Conservation (phyloP, 2,113 vertebrate species). For the Xenus cinereus region DNA sequence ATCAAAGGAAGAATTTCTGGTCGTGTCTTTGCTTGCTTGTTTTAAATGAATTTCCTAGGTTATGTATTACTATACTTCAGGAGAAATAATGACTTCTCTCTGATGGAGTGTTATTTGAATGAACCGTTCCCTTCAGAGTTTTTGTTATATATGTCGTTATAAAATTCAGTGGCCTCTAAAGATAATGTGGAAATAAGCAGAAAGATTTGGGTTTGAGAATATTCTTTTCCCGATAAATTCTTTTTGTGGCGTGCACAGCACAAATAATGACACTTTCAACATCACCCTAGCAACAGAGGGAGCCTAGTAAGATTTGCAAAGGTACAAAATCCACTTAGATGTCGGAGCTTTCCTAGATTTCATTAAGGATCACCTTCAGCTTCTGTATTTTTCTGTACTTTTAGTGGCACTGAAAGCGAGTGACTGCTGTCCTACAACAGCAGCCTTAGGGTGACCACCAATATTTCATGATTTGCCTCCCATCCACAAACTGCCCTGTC, state of each 20-base stretch:
- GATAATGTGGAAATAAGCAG: neutral
- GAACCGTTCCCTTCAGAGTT: neutral
- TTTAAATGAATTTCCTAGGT: neutral
- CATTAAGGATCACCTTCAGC: neutral
- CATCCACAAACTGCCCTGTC: neutral
- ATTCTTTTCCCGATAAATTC: neutral
- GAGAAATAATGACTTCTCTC: neutral
- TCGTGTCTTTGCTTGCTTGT: neutral
- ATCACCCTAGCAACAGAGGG: neutral
- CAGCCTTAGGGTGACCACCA: neutral
- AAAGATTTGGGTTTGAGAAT: neutral
- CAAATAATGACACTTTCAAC: neutral
- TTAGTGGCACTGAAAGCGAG: neutral
- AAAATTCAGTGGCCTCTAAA: conserved; percentile 7
- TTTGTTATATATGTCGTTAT: neutral
- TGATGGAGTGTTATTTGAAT: neutral
- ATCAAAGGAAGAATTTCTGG: neutral
- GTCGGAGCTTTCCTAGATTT: neutral
- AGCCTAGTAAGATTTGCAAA: neutral
- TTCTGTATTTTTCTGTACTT: neutral
- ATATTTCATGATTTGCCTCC: neutral
- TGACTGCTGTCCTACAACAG: neutral
- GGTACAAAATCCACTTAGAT: neutral
- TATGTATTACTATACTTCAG: neutral
- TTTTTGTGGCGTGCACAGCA: neutral